Evolutionary conservation across 2,113 vertebrate genomes (phyloP), one percentile per base, ranked within the genome.

Genomic region (Odontophorus gujanensis): DNA sequence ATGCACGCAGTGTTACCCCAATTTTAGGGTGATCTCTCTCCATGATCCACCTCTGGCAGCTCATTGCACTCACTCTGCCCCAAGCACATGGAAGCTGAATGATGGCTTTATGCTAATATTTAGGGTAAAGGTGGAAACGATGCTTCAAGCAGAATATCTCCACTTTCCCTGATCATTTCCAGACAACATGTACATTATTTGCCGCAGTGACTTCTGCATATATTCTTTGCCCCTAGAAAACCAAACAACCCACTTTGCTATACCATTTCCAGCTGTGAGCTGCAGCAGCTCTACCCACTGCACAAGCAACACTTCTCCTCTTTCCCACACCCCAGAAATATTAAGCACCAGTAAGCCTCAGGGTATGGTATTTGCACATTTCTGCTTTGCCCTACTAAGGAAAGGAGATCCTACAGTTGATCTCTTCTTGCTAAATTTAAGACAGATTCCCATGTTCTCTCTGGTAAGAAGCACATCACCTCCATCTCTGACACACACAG

Each of bases 361-460:
- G 32, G 57, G 5, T 11, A 10, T 1, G 40, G n/a, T 11, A 28
- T 6, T 67, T 5, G 7, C 13, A 47, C 28, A 20, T 19, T 53
- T 61, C 59, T 61, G n/a, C 40, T 57, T 76, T 32, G 16, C 32
- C 34, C n/a, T 22, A 4, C 51, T 32, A 21, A 40, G 28, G 21
- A 34, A 45, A 38, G 87, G 3, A 19, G 48, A 57, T 6, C 18
- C 8, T 18, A 10, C 4, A 22, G 32, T 6, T 28, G 43, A 59
- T 12, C 15, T 14, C 26, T 34, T 38, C 32, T 51, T 4, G 0
- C 50, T 58, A 30, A n/a, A 32, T 20, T 42, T n/a, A 36, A 50
- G 32, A 38, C 24, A 57, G 43, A 14, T 22, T 38, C 12, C 4
- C 6, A 3, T 0, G 0, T 11, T 38, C 4, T 15, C 21, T 13